Conservation (phyloP, 2,888 invertebrate species). For the Platycheirus albimanus region DNA sequence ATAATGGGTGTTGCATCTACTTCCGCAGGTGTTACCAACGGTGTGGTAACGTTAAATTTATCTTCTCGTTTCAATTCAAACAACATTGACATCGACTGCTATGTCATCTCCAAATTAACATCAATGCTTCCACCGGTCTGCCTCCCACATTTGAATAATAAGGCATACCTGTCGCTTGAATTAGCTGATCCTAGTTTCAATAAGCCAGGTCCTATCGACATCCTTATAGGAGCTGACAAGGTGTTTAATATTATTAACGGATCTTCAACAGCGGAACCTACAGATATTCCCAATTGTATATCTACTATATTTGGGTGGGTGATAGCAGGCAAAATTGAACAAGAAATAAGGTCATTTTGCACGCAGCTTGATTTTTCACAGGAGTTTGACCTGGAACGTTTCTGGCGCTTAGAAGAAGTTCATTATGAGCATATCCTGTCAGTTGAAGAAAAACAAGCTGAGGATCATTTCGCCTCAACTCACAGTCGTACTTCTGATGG, state of each 20-base stretch:
- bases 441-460: constrained; percentile 31
- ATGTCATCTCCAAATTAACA: constrained; percentile 25
- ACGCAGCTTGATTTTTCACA: constrained; percentile 2
- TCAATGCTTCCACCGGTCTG: constrained; percentile 8
- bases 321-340: not conserved
- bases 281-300: not conserved
- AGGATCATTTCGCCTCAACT: constrained; percentile 7
- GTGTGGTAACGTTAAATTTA: constrained; percentile 12
- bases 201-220: constrained; percentile 2
- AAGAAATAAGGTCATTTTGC: not conserved
- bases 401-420: constrained; percentile 12
- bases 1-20: not conserved
- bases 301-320: constrained; percentile 3
- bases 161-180: not conserved
- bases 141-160: not conserved
- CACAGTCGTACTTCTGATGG: constrained; percentile 25
- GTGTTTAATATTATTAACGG: not conserved
- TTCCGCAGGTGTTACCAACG: constrained; percentile 33
- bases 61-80: constrained; percentile 4
- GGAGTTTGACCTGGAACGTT: constrained; percentile 15
- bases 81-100: constrained; percentile 8
- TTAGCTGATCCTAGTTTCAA: constrained; percentile 30
- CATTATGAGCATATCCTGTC: not conserved
- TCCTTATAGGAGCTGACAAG: constrained; percentile 18
- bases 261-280: not conserved